Evolutionary conservation across 2,797 vertebrate genomes (phyloP).

Genomic region (Enteromius paludinosus): DNA sequence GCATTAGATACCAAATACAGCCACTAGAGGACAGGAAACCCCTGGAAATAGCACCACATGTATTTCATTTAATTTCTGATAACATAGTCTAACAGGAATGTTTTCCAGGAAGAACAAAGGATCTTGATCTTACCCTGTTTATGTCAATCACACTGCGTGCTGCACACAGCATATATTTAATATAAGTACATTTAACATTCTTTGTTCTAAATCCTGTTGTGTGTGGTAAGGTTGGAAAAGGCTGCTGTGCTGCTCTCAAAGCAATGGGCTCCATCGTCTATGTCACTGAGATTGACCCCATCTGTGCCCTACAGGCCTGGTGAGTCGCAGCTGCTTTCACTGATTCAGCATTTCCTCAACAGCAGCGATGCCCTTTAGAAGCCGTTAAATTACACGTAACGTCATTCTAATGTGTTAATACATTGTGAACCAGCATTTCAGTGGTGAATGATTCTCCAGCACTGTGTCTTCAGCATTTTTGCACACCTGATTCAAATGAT

Average conservation of each 20-base stretch:
- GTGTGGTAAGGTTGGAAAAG: constrained; percentile 88
- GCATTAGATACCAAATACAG: background rate
- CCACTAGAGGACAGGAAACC: constrained; percentile 48
- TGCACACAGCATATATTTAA: background rate
- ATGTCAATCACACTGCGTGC: background rate
- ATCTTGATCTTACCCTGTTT: background rate
- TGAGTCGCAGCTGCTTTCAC: constrained; percentile 66
- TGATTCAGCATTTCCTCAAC: background rate
- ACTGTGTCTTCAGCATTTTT: background rate
- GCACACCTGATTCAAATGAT: background rate
- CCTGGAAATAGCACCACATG: background rate
- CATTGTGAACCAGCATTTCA: background rate
- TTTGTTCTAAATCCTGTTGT: background rate
- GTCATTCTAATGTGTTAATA: background rate
- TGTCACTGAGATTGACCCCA: constrained; percentile 96
- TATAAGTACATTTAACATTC: background rate
- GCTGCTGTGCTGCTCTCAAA: constrained; percentile 94
- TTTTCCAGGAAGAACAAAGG: background rate
- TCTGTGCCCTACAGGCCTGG: constrained; percentile 97
- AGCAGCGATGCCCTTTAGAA: background rate
- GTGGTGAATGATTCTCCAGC: background rate
- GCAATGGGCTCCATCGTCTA: constrained; percentile 98
- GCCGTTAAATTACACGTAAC: background rate
- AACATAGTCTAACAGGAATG: background rate
- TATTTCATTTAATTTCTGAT: background rate